A percentile compares a stretch with the other conserved stretches of the same genome.
Conservation (phyloP, 2,113 vertebrate genomes). For the Haemorhous mexicanus region DNA sequence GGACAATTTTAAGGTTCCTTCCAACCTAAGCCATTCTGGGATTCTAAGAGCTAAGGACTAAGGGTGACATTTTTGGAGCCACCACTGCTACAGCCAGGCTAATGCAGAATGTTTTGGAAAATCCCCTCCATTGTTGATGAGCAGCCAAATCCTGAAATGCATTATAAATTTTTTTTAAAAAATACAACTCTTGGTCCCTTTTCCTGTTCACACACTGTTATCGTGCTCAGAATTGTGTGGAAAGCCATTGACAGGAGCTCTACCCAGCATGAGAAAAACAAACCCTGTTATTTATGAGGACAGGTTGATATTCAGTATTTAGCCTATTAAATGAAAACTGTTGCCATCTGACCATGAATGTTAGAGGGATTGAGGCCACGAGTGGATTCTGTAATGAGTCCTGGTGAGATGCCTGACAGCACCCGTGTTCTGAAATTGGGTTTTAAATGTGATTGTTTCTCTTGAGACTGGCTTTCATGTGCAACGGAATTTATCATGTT, state of each 20-base stretch:
- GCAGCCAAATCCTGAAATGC: not conserved
- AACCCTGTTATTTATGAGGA: not conserved
- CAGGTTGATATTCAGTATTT: not conserved
- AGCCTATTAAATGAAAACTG: not conserved
- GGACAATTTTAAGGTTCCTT: not conserved
- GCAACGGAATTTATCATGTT: not conserved
- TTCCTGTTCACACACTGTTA: not conserved
- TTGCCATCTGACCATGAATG: slow-evolving; percentile 15
- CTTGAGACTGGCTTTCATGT: not conserved
- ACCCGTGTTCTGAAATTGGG: not conserved
- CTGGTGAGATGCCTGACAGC: not conserved
- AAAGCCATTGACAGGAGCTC: not conserved
- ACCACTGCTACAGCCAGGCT: not conserved
- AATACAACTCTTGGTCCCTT: not conserved
- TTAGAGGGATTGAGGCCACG: slow-evolving; percentile 36
- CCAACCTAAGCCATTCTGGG: not conserved
- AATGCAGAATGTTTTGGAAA: not conserved
- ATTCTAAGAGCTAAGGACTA: not conserved
- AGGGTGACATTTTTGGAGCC: not conserved
- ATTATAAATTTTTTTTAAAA: not conserved
- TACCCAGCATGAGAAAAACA: not conserved
- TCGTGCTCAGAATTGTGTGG: not conserved
- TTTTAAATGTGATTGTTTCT: not conserved
- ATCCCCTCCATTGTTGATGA: not conserved
- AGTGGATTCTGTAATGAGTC: not conserved